These are phyloP conservation scores for Meganola albula DNA, from an alignment of 2,888 invertebrate genomes.

Conservation along the genomic window DNA sequence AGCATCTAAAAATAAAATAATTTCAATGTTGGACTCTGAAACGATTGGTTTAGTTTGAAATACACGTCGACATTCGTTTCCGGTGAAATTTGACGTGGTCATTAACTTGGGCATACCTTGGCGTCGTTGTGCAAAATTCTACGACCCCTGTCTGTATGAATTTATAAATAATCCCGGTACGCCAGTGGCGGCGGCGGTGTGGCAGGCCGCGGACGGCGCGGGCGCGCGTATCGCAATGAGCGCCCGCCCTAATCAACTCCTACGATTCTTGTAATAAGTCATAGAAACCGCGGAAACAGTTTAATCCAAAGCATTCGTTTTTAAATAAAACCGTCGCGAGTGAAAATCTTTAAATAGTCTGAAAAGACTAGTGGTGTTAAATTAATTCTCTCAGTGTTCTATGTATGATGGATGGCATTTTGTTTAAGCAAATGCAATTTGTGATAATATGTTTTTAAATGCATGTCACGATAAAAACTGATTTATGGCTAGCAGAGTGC, in stretches of 20 bases:
- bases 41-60: too few species aligned
- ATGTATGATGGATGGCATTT: constrained; percentile 28
- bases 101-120: constrained; percentile 59
- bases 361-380: constrained; percentile 29
- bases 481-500: constrained; percentile 3
- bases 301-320: constrained; percentile 13
- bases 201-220: constrained; percentile 76
- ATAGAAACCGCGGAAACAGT: constrained; percentile 12
- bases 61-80: too few species aligned
- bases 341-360: constrained; percentile 28
- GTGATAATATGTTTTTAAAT: constrained; percentile 8
- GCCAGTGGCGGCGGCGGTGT: constrained; percentile 75
- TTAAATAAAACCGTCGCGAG: constrained; percentile 30
- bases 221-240: constrained; percentile 66
- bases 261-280: constrained; percentile 41
- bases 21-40: too few species aligned
- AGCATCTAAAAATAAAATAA: too few species aligned
- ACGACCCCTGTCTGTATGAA: constrained; percentile 74
- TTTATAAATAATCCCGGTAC: constrained; percentile 75
- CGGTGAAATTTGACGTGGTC: constrained; percentile 57
- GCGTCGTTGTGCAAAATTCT: constrained; percentile 68
- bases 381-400: constrained; percentile 22
- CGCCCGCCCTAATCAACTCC: constrained; percentile 58
- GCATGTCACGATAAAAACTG: background rate
- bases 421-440: constrained; percentile 22